Evolutionary conservation across 2,113 vertebrate genomes (phyloP).

Genomic region (Crotalus tigris): DNA sequence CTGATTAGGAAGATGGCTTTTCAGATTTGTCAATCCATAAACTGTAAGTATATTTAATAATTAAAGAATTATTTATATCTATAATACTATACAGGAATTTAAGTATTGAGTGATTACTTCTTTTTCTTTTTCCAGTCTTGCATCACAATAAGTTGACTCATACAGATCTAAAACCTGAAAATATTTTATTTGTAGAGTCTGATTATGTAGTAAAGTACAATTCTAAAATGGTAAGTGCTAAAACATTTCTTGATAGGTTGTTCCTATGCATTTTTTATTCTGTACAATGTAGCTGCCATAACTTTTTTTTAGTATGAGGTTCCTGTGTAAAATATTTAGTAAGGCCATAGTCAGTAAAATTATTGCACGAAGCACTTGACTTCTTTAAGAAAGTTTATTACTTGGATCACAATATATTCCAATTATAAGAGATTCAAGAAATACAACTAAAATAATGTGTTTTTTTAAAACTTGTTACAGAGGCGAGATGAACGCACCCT

Average conservation of each 20-base stretch:
- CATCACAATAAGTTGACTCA: constrained; percentile 95
- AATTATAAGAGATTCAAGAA: background rate
- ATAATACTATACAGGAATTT: background rate
- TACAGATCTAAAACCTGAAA: constrained; percentile 97
- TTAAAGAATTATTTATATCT: background rate
- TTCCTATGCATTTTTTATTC: background rate
- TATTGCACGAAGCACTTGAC: background rate
- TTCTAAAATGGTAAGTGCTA: constrained; percentile 79
- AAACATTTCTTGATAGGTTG: background rate
- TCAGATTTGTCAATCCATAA: constrained; percentile 87
- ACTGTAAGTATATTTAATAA: constrained; percentile 80
- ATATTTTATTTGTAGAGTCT: constrained; percentile 93
- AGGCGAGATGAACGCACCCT: constrained; percentile 88
- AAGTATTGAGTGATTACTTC: constrained; percentile 24
- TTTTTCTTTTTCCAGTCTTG: constrained; percentile 77
- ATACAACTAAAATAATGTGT: background rate
- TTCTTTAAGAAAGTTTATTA: background rate
- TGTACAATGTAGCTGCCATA: background rate
- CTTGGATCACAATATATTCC: background rate
- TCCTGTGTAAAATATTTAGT: background rate
- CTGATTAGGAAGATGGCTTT: constrained; percentile 93
- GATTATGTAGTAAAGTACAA: constrained; percentile 89
- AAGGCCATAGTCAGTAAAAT: background rate
- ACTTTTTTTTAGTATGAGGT: background rate
- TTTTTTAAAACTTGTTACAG: constrained; percentile 64